Percentiles rank a stretch among this genome's conserved stretches.
phyloP scores from a whole-genome alignment of 2,797 vertebrate species.

The Anguilla obscura region DNA sequence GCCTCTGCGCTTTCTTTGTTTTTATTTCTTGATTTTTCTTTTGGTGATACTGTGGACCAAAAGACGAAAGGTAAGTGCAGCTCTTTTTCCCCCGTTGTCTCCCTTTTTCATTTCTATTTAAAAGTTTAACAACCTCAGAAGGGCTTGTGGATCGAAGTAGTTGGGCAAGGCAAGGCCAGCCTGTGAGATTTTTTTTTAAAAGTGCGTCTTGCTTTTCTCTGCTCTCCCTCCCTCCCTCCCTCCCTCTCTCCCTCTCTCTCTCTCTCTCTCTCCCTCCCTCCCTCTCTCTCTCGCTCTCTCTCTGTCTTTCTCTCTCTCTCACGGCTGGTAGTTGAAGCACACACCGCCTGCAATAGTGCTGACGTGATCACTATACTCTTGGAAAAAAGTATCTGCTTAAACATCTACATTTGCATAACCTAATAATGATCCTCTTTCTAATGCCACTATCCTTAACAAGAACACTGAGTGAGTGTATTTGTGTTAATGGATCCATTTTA shows the following conservation, averaged over 20 bases:
- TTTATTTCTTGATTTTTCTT: constrained; percentile 29
- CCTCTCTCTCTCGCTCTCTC: constrained; percentile 38
- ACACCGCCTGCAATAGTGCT: constrained; percentile 34
- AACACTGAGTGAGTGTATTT: constrained; percentile 11
- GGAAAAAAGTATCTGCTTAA: constrained; percentile 18
- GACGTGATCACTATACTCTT: constrained; percentile 41
- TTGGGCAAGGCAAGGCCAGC: constrained; percentile 56
- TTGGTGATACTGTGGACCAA: constrained; percentile 50
- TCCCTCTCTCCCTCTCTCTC: not conserved
- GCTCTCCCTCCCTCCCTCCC: constrained; percentile 23
- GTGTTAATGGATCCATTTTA: constrained; percentile 9
- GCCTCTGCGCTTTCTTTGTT: constrained; percentile 20
- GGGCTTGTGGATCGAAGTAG: constrained; percentile 57
- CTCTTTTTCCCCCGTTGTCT: constrained; percentile 43
- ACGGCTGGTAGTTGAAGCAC: constrained; percentile 36
- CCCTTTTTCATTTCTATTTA: constrained; percentile 43
- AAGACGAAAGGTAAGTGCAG: constrained; percentile 64
- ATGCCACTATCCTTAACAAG: constrained; percentile 17
- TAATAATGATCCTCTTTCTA: constrained; percentile 28
- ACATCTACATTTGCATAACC: constrained; percentile 33
- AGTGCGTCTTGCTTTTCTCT: constrained; percentile 32
- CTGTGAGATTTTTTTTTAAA: constrained; percentile 44
- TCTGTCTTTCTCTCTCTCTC: constrained; percentile 31
- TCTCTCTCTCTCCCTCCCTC: constrained; percentile 9
- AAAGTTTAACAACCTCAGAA: constrained; percentile 56